Conservation (phyloP, 2,797 vertebrate genomes). For the Anabacerthia variegaticeps region DNA sequence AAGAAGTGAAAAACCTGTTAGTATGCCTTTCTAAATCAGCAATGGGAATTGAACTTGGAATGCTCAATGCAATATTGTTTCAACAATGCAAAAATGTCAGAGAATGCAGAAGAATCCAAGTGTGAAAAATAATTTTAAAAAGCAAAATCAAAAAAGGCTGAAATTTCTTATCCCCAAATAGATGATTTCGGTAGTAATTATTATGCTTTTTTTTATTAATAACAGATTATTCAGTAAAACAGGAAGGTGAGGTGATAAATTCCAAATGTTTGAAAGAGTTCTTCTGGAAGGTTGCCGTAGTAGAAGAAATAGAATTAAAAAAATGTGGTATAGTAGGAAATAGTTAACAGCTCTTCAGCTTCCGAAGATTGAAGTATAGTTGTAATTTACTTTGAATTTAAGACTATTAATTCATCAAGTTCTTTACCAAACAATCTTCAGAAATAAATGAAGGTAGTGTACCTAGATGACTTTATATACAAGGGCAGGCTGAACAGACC, state of each 20-base stretch:
- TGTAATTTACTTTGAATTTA: background rate
- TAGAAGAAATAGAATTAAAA: background rate
- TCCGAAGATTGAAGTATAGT: background rate
- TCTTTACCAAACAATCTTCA: background rate
- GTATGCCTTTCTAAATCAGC: background rate
- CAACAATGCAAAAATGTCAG: background rate
- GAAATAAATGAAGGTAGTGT: background rate
- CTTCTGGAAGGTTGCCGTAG: background rate
- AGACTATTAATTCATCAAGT: background rate
- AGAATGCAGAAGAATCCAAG: background rate
- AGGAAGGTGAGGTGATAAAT: background rate
- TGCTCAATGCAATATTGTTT: background rate
- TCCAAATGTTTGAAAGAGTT: background rate
- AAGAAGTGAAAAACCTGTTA: background rate
- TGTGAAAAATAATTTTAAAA: background rate
- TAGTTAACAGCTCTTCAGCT: background rate
- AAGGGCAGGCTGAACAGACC: background rate
- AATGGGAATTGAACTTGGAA: background rate
- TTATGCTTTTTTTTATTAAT: background rate
- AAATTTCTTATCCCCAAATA: background rate
- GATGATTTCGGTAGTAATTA: background rate
- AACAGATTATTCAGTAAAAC: background rate
- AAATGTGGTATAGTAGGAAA: background rate
- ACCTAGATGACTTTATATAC: background rate
- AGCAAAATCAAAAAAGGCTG: background rate